Base-by-base conservation (phyloP, 2,113 vertebrate genomes). In the Campylomormyrus numenius region DNA sequence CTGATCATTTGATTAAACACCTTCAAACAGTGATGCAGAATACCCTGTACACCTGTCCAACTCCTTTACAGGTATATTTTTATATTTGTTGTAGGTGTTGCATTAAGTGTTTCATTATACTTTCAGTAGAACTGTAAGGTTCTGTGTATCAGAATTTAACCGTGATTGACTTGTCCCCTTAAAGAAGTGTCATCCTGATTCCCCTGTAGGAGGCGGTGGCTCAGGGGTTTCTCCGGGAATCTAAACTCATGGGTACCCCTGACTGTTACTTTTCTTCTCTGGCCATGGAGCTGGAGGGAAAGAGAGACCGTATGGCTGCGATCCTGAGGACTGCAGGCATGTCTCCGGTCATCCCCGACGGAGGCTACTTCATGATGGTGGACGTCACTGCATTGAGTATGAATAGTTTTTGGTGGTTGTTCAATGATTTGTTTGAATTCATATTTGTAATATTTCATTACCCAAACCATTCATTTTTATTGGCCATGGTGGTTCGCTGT, bases 11-110 rank as follows among this genome's bases (percentile, higher is more conserved):
- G 94, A 96, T 99, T 31, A 98, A 97, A 91, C 98, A 98, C 93
- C 96, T 99, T 90, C 98, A 99, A 94, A 99, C 98, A 0, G 97
- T 99, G 91, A 98, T 99, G 91, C 98, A 98, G 93, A 99, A 98
- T 85, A 95, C 93, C 0, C 8, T 98, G 21, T 99, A 99, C 92
- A 96, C 97, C 88, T 99, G 98, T 88, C 91, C 97, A 6, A 99
- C 98, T 62, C 98, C 98, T 19, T 91, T 99, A 88, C 98, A 99
- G 97, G 98, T 96, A 92, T 88, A 93, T 92, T 11, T 3, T 8
- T 19, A 5, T 13, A 21, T 46, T 85, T 11, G 21, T 5, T 42
- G 46, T 88, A 1, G 0, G n/a, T 27, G 42, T 39, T 35, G 15
- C 62, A 50, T 15, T 74, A n/a, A 77, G 58, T n/a, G 17, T 42